A percentile compares a stretch with the other conserved stretches of the same genome.
These are phyloP conservation scores for Cynopterus sphinx DNA, from an alignment of 2,797 vertebrate species.

Conservation along the genomic window DNA sequence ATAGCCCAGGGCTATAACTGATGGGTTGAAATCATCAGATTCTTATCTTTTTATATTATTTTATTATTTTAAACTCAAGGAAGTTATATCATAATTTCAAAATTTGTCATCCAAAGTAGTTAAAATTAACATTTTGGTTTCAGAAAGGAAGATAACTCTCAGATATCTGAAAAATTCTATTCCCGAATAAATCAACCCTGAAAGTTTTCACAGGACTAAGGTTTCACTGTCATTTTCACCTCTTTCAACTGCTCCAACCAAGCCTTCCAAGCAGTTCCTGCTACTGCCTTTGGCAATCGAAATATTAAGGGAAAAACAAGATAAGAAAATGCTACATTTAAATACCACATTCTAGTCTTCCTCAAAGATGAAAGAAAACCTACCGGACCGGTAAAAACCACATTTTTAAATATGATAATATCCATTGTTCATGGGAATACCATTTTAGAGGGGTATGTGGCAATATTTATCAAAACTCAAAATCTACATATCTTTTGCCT, in stretches of 20 bases:
- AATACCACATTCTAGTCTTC: constrained; percentile 10
- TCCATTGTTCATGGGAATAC: neutral
- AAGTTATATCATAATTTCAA: constrained; percentile 10
- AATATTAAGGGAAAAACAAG: constrained; percentile 8
- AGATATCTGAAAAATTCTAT: neutral
- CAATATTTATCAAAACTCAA: constrained; percentile 22
- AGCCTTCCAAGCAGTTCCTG: neutral
- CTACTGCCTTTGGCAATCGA: neutral
- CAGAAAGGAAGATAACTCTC: neutral
- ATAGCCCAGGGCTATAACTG: neutral
- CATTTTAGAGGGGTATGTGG: neutral
- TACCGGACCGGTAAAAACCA: constrained; percentile 11
- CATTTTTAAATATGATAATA: constrained; percentile 3
- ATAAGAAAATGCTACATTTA: neutral
- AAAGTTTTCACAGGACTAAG: neutral
- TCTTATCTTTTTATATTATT: neutral
- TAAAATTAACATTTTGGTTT: constrained; percentile 41
- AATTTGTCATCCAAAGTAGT: neutral
- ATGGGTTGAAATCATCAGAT: neutral
- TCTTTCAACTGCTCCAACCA: neutral
- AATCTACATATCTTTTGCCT: neutral
- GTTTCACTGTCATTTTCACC: neutral
- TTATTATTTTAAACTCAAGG: constrained; percentile 31
- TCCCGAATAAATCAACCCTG: neutral
- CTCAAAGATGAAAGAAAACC: constrained; percentile 34